These are phyloP conservation scores for Sylvilagus bachmani DNA, from an alignment of 2,113 vertebrate genomes.

Conservation along the genomic window DNA sequence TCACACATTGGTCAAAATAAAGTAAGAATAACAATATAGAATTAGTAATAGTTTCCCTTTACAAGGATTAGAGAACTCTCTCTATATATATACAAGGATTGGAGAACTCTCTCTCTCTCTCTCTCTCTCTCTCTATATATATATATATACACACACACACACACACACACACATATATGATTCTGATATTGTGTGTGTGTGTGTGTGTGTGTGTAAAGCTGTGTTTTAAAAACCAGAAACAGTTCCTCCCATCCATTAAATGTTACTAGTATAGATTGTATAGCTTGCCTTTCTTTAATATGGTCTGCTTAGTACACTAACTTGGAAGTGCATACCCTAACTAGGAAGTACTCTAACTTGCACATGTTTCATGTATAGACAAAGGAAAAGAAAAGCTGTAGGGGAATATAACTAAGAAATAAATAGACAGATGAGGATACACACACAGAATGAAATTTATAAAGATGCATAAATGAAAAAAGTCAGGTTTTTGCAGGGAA, in stretches of 20 bases:
- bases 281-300: not conserved
- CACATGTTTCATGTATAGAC: not conserved
- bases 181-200: no score
- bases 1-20: not conserved
- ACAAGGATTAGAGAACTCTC: not conserved
- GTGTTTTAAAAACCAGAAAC: not conserved
- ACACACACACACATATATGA: no score
- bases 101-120: no score
- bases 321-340: not conserved
- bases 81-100: no score
- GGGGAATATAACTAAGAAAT: not conserved
- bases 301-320: not conserved
- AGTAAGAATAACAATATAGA: not conserved
- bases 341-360: not conserved
- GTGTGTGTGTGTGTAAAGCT: not conserved
- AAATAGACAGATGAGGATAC: not conserved
- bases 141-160: not conserved
- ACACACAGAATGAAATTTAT: not conserved
- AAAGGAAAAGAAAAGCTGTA: not conserved
- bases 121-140: no score
- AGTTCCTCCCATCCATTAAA: not conserved
- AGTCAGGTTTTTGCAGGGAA: not conserved
- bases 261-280: not conserved
- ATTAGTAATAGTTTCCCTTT: not conserved
- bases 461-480: not conserved